Evolutionary conservation across 64 coral and sea anemone species (phyloP).

Genomic region (Exaiptasia diaphana): DNA sequence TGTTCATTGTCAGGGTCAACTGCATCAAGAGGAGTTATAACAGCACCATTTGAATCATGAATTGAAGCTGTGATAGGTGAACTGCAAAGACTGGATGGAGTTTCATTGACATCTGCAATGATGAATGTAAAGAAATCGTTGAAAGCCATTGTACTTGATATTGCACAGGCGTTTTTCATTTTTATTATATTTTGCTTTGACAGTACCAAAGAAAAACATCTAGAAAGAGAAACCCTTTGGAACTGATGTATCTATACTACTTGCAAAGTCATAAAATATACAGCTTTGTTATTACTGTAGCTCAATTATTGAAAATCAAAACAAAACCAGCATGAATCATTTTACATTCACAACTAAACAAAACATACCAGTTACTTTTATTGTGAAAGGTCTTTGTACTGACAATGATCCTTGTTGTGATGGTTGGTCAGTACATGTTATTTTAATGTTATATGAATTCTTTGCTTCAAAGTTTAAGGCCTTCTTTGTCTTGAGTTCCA

Average conservation of each 20-base stretch:
- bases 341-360: too few relatives aligned
- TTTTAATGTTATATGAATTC: neutral
- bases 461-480: conserved; percentile 74
- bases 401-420: conserved; percentile 8
- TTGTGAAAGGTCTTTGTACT: conserved; percentile 45
- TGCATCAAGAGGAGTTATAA: conserved; percentile 20
- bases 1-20: conserved; percentile 66
- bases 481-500: conserved; percentile 50
- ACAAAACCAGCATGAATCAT: too few relatives aligned
- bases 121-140: neutral
- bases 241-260: neutral
- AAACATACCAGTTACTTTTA: conserved; percentile 54
- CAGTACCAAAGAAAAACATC: neutral
- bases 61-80: conserved; percentile 33
- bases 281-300: too few relatives aligned
- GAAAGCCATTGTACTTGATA: too few relatives aligned
- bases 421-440: conserved; percentile 62
- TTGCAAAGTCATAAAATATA: too few relatives aligned
- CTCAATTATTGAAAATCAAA: too few relatives aligned
- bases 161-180: too few relatives aligned
- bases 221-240: neutral
- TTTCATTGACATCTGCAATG: conserved; percentile 77
- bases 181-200: neutral
- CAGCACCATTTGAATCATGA: conserved; percentile 52
- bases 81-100: conserved; percentile 46